Percentiles rank a stretch among this genome's conserved stretches.
Evolutionary conservation across 1,140 invertebrate genomes (phyloP).

Genomic region (Drosophila kikkawai): DNA sequence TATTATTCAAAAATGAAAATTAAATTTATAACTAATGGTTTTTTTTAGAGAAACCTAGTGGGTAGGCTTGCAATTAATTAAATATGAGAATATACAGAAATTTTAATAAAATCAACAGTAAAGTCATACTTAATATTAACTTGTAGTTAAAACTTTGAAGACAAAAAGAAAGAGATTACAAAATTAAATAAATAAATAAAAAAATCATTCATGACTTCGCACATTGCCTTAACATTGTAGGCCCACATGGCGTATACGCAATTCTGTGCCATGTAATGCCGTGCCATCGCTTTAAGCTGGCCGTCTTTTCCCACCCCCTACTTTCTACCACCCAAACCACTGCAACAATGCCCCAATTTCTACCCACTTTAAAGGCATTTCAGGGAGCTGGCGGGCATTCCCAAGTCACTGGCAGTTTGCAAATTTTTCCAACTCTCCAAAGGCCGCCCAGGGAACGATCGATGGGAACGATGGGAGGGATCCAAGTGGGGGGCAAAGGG

Average conservation of each 20-base stretch:
- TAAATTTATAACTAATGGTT: background rate
- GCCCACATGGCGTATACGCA: slow-evolving; percentile 50
- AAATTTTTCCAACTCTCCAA: slow-evolving; percentile 42
- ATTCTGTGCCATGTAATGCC: slow-evolving; percentile 17
- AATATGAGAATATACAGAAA: background rate
- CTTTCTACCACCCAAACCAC: no score
- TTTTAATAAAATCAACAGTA: background rate
- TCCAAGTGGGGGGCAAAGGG: slow-evolving; percentile 7
- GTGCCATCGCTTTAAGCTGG: slow-evolving; percentile 39
- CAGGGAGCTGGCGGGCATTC: slow-evolving; percentile 29
- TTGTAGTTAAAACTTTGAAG: background rate
- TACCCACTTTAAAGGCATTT: slow-evolving; percentile 27
- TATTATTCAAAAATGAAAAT: no score
- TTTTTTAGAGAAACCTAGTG: no score
- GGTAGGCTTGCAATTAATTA: background rate
- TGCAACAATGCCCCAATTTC: background rate
- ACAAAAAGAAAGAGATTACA: no score
- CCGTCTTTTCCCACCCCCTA: background rate
- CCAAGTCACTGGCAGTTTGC: slow-evolving; percentile 55
- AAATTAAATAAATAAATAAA: no score
- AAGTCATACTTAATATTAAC: background rate
- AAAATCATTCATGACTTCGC: background rate
- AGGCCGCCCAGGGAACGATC: slow-evolving; percentile 1
- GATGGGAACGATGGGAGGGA: background rate
- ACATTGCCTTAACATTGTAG: background rate